Base-by-base conservation (phyloP, 2,113 vertebrate species). In the Beaufortia kweichowensis region DNA sequence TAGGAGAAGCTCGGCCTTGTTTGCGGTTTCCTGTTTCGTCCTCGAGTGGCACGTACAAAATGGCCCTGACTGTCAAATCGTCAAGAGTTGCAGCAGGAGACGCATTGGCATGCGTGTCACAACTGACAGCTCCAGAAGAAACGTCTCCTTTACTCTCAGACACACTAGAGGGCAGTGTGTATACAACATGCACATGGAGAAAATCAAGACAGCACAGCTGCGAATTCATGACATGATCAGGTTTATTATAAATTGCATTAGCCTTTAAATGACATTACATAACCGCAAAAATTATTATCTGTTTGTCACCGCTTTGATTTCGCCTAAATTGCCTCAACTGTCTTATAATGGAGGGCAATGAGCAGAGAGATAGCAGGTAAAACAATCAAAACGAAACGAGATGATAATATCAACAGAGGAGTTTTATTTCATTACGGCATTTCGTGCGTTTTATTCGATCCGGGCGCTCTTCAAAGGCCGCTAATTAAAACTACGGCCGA, bases 111-210 rank as follows among this genome's bases (percentile, higher is more conserved):
- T 66, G 9, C 3, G 31, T 69, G 63, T 67, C 73, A 29, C 31
- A 53, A 3, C 6, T 31, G 29, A 6, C n/a, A 21, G 41, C 14
- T 66, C 64, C 57, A 21, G 59, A 33, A 31, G n/a, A 33, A 7
- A 35, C 41, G 10, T 5, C n/a, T 8, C 31, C 65, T 72, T 78
- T 46, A 24, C 15, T 15, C 6, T 62, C 61, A 79, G 76, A 81
- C 66, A 74, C 82, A 81, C 82, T 81, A 81, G 82, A 81, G 82
- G 82, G 82, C 82, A 79, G 67, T 81, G 79, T 84, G 64, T 64
- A 31, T 69, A 73, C 79, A 73, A 84, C 29, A 14, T 46, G 35
- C 7, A 62, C 11, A 14, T 3, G 35, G 11, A 11, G 43, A 61
- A 9, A 28, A 64, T 43, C 1, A 75, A 78, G 31, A 48, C 59